Conservation (phyloP, 2,888 invertebrate genomes). For the Tachystola acroxantha region DNA sequence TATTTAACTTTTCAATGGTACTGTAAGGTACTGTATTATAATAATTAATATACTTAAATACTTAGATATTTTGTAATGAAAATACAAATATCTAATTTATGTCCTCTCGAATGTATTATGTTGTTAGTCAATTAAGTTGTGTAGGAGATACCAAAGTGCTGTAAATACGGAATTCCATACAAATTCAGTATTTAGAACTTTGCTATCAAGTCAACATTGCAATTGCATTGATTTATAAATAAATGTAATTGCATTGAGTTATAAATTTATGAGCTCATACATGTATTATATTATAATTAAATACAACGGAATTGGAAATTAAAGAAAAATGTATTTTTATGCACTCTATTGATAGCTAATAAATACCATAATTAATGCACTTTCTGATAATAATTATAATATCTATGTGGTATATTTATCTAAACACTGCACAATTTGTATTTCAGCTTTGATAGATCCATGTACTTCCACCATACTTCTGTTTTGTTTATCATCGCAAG, state of each 20-base stretch:
- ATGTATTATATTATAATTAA: no score
- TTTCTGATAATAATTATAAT: constrained; percentile 18
- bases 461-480: no score
- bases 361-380: constrained; percentile 23
- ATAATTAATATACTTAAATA: background rate
- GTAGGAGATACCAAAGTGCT: background rate
- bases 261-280: no score
- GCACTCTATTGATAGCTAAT: constrained; percentile 31
- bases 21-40: constrained; percentile 13
- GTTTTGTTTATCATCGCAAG: no score
- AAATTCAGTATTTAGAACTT: no score
- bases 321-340: constrained; percentile 36
- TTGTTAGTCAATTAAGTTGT: constrained; percentile 15
- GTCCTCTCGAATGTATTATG: constrained; percentile 11
- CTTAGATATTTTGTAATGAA: constrained; percentile 1
- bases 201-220: no score
- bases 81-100: constrained; percentile 3
- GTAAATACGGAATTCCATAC: background rate
- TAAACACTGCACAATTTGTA: background rate
- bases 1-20: constrained; percentile 20
- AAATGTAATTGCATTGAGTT: no score
- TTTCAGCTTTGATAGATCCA: no score
- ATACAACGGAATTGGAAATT: constrained; percentile 34
- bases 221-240: no score
- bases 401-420: no score